Conservation (phyloP, 2,888 invertebrate genomes). For the Acronicta alni region DNA sequence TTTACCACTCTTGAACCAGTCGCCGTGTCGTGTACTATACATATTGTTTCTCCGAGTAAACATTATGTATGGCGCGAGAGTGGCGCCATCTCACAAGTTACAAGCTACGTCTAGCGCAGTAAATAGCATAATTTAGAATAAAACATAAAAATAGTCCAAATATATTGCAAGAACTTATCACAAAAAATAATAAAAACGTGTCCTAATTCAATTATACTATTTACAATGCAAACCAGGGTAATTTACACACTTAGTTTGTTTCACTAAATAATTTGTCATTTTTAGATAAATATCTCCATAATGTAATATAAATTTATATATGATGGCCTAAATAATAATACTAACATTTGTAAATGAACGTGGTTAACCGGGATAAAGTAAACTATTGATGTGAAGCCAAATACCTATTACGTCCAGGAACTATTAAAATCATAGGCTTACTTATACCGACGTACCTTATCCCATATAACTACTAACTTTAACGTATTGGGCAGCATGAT, state of each 20-base stretch:
- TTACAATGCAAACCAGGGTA: constrained; percentile 86
- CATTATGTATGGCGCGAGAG: constrained; percentile 52
- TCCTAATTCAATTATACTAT: constrained; percentile 81
- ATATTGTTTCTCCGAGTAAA: constrained; percentile 59
- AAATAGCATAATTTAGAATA: constrained; percentile 68
- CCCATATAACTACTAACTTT: constrained; percentile 69
- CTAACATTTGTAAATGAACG: constrained; percentile 71
- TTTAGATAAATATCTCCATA: constrained; percentile 82
- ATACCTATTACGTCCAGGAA: constrained; percentile 54
- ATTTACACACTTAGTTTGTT: constrained; percentile 78
- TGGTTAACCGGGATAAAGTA: constrained; percentile 60
- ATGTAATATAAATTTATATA: constrained; percentile 83
- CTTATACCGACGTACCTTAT: constrained; percentile 64
- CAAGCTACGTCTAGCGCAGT: constrained; percentile 73
- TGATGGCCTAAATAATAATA: constrained; percentile 85
- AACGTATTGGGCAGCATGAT: constrained; percentile 75
- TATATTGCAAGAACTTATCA: constrained; percentile 85
- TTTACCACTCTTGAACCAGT: constrained; percentile 66
- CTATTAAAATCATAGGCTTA: constrained; percentile 61
- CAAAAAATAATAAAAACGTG: constrained; percentile 71
- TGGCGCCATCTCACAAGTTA: constrained; percentile 35
- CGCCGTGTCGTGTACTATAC: constrained; percentile 67
- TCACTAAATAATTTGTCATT: constrained; percentile 87
- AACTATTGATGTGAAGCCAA: constrained; percentile 57
- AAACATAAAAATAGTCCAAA: constrained; percentile 62